These are phyloP conservation scores for Notodonta dromedarius DNA, from an alignment of 2,888 invertebrate genomes.

Conservation along the genomic window DNA sequence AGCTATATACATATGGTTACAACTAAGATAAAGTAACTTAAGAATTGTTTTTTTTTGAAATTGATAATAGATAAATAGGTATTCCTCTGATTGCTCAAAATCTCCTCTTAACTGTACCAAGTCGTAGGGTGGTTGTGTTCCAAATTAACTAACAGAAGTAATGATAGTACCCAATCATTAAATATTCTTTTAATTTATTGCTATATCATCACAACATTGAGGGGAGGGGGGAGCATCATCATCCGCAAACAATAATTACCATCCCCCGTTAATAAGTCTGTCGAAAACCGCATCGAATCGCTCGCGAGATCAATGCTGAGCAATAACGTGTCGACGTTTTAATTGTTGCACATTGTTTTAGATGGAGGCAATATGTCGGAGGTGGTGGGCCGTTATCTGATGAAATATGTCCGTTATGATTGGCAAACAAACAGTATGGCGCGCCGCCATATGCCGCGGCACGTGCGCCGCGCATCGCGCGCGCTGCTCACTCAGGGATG, in stretches of 20 bases:
- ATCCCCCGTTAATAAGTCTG: conserved; percentile 33
- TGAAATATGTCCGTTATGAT: conserved; percentile 85
- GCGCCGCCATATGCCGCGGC: conserved; percentile 82
- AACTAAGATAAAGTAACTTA: too few relatives aligned
- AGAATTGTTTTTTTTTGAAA: too few relatives aligned
- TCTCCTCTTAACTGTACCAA: too few relatives aligned
- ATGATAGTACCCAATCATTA: too few relatives aligned
- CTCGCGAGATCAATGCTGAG: conserved; percentile 42
- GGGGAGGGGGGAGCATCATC: too few relatives aligned
- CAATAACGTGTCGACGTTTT: conserved; percentile 62
- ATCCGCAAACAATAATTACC: conserved; percentile 1
- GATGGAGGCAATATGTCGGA: conserved; percentile 74
- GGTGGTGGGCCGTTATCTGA: conserved; percentile 81
- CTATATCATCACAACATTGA: too few relatives aligned
- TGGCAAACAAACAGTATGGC: conserved; percentile 84
- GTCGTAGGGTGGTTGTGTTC: too few relatives aligned
- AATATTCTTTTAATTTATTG: too few relatives aligned
- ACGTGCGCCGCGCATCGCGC: conserved; percentile 80
- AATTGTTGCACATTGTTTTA: conserved; percentile 80
- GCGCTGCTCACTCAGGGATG: conserved; percentile 79
- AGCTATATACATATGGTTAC: too few relatives aligned
- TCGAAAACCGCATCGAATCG: conserved; percentile 66
- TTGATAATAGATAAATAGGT: too few relatives aligned
- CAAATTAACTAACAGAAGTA: too few relatives aligned
- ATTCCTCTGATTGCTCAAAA: too few relatives aligned